Base-by-base conservation (phyloP, 2,113 vertebrate genomes). In the Hiodon alosoides region DNA sequence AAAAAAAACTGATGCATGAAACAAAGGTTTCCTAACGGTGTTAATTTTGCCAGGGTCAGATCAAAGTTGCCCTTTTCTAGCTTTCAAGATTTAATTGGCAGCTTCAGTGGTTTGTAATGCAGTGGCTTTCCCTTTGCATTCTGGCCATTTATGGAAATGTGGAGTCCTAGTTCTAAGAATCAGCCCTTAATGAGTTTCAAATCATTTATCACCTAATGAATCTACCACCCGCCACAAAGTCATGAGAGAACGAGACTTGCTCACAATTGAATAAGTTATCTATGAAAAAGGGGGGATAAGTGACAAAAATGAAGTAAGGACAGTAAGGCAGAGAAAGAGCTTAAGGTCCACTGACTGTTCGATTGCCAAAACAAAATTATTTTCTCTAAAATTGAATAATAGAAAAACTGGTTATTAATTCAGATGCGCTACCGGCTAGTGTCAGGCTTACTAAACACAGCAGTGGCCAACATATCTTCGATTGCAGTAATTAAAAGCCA, bases 341-440 rank as follows among this genome's bases (percentile, higher is more conserved):
- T 67, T 67, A 74, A 54, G 10, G 4, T 60, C 13, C 8, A 46
- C 14, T 10, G 67, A 57, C 17, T 31, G 47, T 55, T 58, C 64
- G 16, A 58, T 31, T 46, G 51, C 61, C 47, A 51, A 10, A 31
- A 53, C 4, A 13, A 11, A 46, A 66, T 66, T 73, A 48, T 73
- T 73, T 6, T 50, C 46, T 51, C 9, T 53, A 64, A 7, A 52
- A 50, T 17, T 50, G 7, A 46, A 73, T 54, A 74, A 74, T 51
- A n/a, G 51, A 66, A 66, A 48, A 52, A 74, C 72, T 74, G 51
- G 61, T 55, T 51, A 74, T 74, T 74, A 74, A 74, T 74, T 74
- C 72, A 54, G 52, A 74, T 52, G 13, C 48, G 52, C 73, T 67
- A 54, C 62, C 11, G 64, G 53, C 54, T 5, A 17, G 14, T 48